Base-by-base conservation (phyloP, 1,140 invertebrate genomes). In the Armadillidium nasatum region DNA sequence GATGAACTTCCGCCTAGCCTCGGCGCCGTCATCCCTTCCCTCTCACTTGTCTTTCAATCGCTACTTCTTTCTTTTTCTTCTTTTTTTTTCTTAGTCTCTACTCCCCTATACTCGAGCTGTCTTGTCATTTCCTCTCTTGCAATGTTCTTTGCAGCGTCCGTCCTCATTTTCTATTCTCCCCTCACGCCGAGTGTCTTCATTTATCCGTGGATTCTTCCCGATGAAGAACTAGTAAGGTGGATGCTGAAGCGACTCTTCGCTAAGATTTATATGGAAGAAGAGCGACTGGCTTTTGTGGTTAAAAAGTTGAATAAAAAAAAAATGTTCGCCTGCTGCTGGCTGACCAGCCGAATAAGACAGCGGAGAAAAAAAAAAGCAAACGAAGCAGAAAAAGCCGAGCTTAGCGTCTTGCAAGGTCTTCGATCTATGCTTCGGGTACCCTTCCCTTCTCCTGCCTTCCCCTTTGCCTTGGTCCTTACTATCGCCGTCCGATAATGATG, bases 251-350 rank as follows among this genome's bases (percentile, higher is more conserved):
- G 9, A 10, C 46, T 60, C 19, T 7, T 60, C 1, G 2, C 7
- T 60, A 60, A 60, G 50, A 15, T 60, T 19, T 60, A 15, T 15
- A 15, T 15, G 11, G 19, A 60, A 60, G 19, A 15, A 60, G 50
- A 60, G 50, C 50, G 50, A 60, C 50, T 60, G 50, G 50, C 50
- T 60, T 60, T 60, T 19, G 50, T 19, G 50, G 50, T 60, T 60
- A 60, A 19, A 33, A 33, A 33, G 33, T 33, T 33, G 33, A 33
- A 33, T 33, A 33, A 6, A 33, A 33, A 33, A 33, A 33, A 60
- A 15, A 60, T 60, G 50, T 60, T 60, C 19, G 50, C 33, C 33
- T 33, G 50, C 46, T 50, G 46, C 15, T 50, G 46, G 46, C 46
- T 50, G 46, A 50, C 46, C 46, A 50, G 46, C 46, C 46, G 46